phyloP scores from a whole-genome alignment of 2,113 vertebrate genomes.

The Hippotragus niger region DNA sequence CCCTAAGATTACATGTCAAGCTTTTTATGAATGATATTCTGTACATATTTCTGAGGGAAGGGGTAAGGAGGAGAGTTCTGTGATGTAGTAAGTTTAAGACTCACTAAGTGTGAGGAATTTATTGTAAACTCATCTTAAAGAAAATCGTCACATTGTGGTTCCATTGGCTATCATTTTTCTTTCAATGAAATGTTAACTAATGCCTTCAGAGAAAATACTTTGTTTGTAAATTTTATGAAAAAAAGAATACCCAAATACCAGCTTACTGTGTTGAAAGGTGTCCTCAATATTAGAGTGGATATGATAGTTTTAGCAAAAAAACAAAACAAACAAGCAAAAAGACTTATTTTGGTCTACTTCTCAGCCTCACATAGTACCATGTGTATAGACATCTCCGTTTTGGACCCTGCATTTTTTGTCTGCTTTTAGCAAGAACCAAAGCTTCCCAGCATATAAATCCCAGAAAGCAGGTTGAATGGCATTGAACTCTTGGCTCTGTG shows the following conservation, averaged over 20 bases:
- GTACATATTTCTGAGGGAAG: neutral
- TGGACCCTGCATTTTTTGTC: neutral
- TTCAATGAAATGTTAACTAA: neutral
- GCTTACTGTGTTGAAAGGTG: neutral
- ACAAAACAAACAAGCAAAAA: neutral
- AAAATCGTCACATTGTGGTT: neutral
- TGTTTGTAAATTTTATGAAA: neutral
- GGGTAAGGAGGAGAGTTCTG: neutral
- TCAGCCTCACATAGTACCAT: neutral
- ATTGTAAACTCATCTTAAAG: neutral
- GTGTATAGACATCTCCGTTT: neutral
- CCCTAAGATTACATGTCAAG: neutral
- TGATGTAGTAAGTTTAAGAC: neutral
- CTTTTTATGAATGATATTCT: neutral
- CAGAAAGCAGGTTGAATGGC: neutral
- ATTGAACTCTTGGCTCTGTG: neutral
- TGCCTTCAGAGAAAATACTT: neutral
- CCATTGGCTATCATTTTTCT: neutral
- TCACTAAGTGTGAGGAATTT: neutral
- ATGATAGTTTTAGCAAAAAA: neutral
- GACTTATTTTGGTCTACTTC: neutral
- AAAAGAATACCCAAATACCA: neutral
- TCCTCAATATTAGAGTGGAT: neutral
- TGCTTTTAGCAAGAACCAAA: neutral
- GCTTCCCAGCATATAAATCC: neutral